Base-by-base conservation (phyloP, 2,888 invertebrate species). In the Mallateleia sp. region DNA sequence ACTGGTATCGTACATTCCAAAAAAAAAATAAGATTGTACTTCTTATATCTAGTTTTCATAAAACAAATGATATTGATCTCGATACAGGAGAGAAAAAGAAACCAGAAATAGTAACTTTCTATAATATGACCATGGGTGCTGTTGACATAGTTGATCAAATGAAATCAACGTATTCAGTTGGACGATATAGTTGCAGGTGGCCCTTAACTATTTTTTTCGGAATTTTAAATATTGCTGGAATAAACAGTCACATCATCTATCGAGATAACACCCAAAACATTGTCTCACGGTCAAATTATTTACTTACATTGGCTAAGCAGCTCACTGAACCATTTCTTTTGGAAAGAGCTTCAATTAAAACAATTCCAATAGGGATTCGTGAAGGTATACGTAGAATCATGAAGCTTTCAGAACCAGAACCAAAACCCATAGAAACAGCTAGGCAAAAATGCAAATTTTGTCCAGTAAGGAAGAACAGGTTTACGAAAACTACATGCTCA, bases 1-100 rank as follows among this genome's bases (percentile, higher is more conserved):
- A 0, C 78, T 92, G 45, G 89, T 91, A 24, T 92, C 91, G 28
- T 92, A 90, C 79, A 89, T 91, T 71, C 91, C 92, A 45, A 91
- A 92, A 89, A 91, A 90, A 75, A 91, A n/a, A n/a, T n/a, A n/a
- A n/a, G n/a, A n/a, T n/a, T n/a, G n/a, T n/a, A n/a, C n/a, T n/a
- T n/a, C n/a, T n/a, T n/a, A n/a, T n/a, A n/a, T n/a, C n/a, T n/a
- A n/a, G n/a, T 88, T 62, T 91, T 67, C 87, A 89, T 75, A 60
- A 80, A 52, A 64, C 74, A 32, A 85, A 50, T 58, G 66, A 67
- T 22, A 87, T 86, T 24, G 87, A 90, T 85, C 42, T 79, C 9
- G 66, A 56, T 20, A 47, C 78, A 20, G 34, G 58, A 18, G 62
- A 28, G 1, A 20, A 58, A 58, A 28, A 58, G 32, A 58, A 58